Percentiles rank a stretch among this genome's conserved stretches.
Evolutionary conservation across 2,113 vertebrate genomes (phyloP).

Genomic region (Mellivora capensis): DNA sequence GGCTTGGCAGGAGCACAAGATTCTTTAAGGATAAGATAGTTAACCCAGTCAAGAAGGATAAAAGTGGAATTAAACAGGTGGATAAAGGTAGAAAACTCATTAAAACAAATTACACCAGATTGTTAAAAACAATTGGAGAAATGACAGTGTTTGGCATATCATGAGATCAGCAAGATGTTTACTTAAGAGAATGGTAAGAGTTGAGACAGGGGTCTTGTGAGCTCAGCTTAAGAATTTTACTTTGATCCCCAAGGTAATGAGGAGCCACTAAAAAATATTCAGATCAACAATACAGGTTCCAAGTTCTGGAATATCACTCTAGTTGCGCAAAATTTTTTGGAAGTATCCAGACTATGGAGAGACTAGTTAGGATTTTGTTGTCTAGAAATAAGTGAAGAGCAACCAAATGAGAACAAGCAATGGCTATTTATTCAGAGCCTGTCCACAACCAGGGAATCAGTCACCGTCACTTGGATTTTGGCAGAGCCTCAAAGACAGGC

Average conservation of each 20-base stretch:
- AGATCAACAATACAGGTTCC: background rate
- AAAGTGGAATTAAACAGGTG: background rate
- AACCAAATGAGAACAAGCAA: background rate
- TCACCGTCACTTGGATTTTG: background rate
- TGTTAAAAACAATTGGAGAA: background rate
- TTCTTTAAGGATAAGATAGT: background rate
- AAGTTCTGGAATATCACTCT: background rate
- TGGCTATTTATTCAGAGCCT: background rate
- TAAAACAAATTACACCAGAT: background rate
- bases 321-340: background rate
- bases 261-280: background rate
- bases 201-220: background rate
- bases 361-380: background rate
- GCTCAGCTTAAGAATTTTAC: background rate
- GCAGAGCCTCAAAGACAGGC: background rate
- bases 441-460: background rate
- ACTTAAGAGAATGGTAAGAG: background rate
- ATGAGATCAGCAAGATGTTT: background rate
- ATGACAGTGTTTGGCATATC: background rate
- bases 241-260: background rate
- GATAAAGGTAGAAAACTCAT: background rate
- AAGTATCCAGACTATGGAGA: background rate
- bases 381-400: background rate
- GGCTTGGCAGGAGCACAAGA: background rate
- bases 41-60: background rate